Evolutionary conservation across 2,888 invertebrate species (phyloP).

Genomic region (Pachymerium ferrugineum): DNA sequence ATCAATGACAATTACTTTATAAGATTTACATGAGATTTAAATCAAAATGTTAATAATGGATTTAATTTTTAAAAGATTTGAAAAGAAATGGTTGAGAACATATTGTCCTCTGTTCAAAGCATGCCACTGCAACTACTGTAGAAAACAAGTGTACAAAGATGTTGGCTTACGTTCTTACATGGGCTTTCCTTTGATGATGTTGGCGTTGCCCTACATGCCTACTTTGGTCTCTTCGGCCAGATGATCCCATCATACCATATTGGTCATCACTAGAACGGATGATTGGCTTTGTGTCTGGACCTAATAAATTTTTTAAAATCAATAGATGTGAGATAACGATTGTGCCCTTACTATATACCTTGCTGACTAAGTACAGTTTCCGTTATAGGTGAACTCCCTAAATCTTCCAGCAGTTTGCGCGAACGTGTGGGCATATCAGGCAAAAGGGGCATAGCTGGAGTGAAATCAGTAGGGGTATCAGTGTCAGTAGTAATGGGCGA

Average conservation of each 20-base stretch:
- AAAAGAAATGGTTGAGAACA: background rate
- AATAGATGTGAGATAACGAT: too few relatives aligned
- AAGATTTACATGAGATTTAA: too few relatives aligned
- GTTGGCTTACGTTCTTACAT: slow-evolving; percentile 46
- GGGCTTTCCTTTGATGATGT: slow-evolving; percentile 41
- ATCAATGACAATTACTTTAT: too few relatives aligned
- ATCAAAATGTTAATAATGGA: too few relatives aligned
- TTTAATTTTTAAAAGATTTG: too few relatives aligned
- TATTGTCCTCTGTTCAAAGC: background rate
- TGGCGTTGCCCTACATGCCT: background rate
- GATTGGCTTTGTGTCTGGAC: background rate
- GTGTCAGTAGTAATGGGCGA: slow-evolving; percentile 49
- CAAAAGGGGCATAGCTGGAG: slow-evolving; percentile 56
- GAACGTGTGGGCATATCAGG: slow-evolving; percentile 56
- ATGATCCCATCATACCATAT: slow-evolving; percentile 30
- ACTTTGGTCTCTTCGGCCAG: background rate
- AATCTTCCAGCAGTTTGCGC: slow-evolving; percentile 51
- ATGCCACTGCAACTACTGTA: background rate
- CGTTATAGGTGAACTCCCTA: slow-evolving; percentile 48
- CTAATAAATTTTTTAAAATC: background rate
- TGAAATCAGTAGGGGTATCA: slow-evolving; percentile 47
- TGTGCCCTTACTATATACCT: too few relatives aligned
- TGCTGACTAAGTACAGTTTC: slow-evolving; percentile 43
- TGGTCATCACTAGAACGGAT: slow-evolving; percentile 31
- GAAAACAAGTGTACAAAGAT: slow-evolving; percentile 14